phyloP scores from a whole-genome alignment of 1,140 invertebrate species.

The Hycleus phaleratus region DNA sequence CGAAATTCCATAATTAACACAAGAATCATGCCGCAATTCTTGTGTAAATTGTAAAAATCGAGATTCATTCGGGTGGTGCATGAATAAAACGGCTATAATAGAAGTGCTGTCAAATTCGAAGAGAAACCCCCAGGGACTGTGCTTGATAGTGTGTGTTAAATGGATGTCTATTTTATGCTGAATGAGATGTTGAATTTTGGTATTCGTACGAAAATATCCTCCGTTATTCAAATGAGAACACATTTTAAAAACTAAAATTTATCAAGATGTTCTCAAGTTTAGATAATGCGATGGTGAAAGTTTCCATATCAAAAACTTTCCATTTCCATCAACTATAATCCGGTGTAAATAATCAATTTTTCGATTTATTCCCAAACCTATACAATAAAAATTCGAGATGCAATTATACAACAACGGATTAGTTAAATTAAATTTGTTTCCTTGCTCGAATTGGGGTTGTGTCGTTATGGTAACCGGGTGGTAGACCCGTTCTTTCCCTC shows the following conservation, averaged over 20 bases:
- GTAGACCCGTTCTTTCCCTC: no score
- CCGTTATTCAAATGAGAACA: slow-evolving; percentile 11
- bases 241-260: slow-evolving; percentile 5
- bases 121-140: slow-evolving; percentile 3
- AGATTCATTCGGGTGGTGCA: background rate
- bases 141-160: slow-evolving; percentile 11
- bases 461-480: slow-evolving; percentile 3
- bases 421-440: slow-evolving; percentile 8
- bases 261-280: slow-evolving; percentile 8
- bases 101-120: slow-evolving; percentile 8
- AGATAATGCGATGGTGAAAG: no score
- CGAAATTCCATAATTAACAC: no score
- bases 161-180: slow-evolving; percentile 15
- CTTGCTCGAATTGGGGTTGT: background rate
- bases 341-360: no score
- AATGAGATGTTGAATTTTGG: slow-evolving; percentile 13
- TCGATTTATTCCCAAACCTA: no score
- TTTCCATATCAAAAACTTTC: no score
- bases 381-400: no score
- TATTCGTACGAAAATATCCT: background rate
- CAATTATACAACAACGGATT: background rate
- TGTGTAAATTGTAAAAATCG: no score
- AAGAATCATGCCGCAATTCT: no score
- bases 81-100: slow-evolving; percentile 8
- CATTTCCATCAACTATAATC: no score